phyloP scores from a whole-genome alignment of 2,888 invertebrate genomes.

The Anagyrus pseudococci region DNA sequence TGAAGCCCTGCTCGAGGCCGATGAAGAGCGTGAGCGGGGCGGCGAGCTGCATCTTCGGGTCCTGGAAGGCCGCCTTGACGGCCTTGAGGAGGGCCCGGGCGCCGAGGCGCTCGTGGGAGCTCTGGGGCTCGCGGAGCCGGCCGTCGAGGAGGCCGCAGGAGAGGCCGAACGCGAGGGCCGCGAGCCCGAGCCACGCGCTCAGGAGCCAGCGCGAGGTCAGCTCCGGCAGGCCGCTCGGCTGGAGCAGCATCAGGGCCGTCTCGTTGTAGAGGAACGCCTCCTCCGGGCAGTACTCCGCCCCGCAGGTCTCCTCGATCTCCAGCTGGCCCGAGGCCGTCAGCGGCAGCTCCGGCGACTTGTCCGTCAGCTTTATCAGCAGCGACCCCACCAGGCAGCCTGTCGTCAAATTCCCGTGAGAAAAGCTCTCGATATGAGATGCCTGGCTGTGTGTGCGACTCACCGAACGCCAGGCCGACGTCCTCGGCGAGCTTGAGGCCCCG shows the following conservation, averaged over 20 bases:
- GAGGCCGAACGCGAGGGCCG: constrained; percentile 53
- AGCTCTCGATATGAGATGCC: too few species aligned
- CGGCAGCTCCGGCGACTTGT: constrained; percentile 37
- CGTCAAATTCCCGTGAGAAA: too few species aligned
- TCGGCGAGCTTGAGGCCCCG: constrained; percentile 56
- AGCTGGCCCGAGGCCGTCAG: constrained; percentile 37
- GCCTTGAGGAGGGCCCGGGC: constrained; percentile 57
- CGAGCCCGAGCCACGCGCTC: constrained; percentile 54
- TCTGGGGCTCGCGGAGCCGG: constrained; percentile 53
- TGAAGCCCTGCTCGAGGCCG: constrained; percentile 84
- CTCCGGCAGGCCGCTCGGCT: constrained; percentile 45
- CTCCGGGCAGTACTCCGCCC: constrained; percentile 55
- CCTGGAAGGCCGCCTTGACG: constrained; percentile 66
- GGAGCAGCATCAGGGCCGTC: constrained; percentile 32
- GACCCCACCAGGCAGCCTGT: constrained; percentile 55
- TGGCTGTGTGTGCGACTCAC: too few species aligned
- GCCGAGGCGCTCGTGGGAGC: constrained; percentile 42
- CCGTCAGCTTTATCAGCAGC: constrained; percentile 51
- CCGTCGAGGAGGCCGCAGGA: constrained; percentile 57
- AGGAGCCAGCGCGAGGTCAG: constrained; percentile 51
- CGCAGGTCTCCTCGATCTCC: constrained; percentile 52
- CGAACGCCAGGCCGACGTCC: constrained; percentile 56
- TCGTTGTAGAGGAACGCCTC: constrained; percentile 42
- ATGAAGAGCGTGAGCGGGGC: constrained; percentile 82
- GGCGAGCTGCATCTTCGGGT: constrained; percentile 72